Evolutionary conservation across 2,888 invertebrate species (phyloP), one percentile per base, ranked within the genome.

Genomic region (Drosophila cracens): DNA sequence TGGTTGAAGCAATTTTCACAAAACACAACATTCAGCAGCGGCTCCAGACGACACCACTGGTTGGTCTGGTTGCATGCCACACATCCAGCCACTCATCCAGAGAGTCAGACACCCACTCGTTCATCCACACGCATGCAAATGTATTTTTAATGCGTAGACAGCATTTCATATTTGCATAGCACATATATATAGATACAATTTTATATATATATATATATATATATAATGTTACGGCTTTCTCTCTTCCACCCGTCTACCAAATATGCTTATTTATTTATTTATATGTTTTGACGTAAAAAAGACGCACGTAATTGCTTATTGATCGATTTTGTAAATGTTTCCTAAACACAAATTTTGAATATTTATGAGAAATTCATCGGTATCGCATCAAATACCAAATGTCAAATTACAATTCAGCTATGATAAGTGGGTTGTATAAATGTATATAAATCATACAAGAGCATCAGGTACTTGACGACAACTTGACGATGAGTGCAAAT

Each of bases 1-100:
- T 87, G 80, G 79, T 67, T 68, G 65, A 71, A 89, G 75, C 89
- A 82, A 87, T 87, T 87, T 89, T 76, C 87, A 82, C 87, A 79
- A 86, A 84, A 84, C 87, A 83, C 83, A 82, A 72, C 72, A 85
- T 76, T 79, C 56, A 70, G 31, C 48, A 62, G 27, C 57, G 56
- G 43, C 36, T 4, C 25, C 59, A 56, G 54, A 25, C 46, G 38
- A 21, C 38, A 46, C 31, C 43, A 40, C 8, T 2, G 33, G 6
- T 25, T 33, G 11, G 2, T 8, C 33, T 53, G 8, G 16, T 21
- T 40, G 31, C 43, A 13, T 21, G 29, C 43, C 29, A 40, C 40
- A 38, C 43, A 36, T 4, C 5, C 34, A 21, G 2, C 36, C 65
- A 36, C 49, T 36, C 40, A 34, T 13, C 48, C 25, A 31, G 0